Conservation (phyloP, 2,113 vertebrate species). For the Lophochroa leadbeateri region DNA sequence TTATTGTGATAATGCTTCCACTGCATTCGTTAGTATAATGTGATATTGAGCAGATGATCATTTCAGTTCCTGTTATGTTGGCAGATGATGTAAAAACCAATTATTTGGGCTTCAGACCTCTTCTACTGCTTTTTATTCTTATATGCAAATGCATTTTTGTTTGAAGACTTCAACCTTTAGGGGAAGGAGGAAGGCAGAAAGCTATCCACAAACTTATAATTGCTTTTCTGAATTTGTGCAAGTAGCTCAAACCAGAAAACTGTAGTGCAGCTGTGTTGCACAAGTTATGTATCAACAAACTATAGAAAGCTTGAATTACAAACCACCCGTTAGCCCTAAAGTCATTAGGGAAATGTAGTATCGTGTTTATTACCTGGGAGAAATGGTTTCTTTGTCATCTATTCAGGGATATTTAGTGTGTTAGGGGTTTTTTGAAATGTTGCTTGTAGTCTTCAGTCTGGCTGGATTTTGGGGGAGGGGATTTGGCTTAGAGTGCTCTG, state of each 20-base stretch:
- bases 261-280: not conserved
- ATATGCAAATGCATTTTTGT: not conserved
- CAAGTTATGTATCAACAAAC: not conserved
- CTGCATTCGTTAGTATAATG: not conserved
- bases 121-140: not conserved
- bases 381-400: not conserved
- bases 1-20: not conserved
- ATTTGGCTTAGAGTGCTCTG: not conserved
- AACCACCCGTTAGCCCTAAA: not conserved
- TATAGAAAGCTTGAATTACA: not conserved
- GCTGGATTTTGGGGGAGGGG: not conserved
- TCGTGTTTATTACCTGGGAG: not conserved
- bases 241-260: not conserved
- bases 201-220: not conserved
- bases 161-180: not conserved
- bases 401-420: not conserved
- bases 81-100: not conserved
- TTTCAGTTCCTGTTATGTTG: not conserved
- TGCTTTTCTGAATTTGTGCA: not conserved
- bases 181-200: not conserved
- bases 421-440: not conserved
- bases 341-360: not conserved
- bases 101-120: not conserved
- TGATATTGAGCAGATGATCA: not conserved
- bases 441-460: not conserved